A percentile compares a stretch with the other conserved stretches of the same genome.
Conservation (phyloP, 2,888 invertebrate genomes). For the Oxycera nigricornis region DNA sequence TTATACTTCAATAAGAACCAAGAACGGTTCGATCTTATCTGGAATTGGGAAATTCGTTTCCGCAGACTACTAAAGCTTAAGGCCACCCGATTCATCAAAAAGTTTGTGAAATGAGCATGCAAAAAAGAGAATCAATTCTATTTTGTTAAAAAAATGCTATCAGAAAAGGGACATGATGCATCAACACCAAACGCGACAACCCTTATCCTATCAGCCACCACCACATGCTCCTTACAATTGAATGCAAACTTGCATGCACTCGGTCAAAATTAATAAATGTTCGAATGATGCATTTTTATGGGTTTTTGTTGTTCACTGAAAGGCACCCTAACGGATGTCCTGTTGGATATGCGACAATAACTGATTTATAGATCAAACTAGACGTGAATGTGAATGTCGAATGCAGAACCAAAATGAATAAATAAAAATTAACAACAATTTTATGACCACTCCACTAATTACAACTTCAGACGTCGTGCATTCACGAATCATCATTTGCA, state of each 20-base stretch:
- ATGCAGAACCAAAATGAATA: constrained; percentile 4
- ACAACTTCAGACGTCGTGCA: neutral
- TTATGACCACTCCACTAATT: constrained; percentile 37
- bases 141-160: too few relatives aligned
- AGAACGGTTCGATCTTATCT: too few relatives aligned
- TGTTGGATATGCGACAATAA: constrained; percentile 43
- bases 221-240: neutral
- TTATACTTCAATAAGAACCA: too few relatives aligned
- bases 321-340: constrained; percentile 42
- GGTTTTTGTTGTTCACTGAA: constrained; percentile 58
- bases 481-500: constrained; percentile 2
- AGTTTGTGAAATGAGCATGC: too few relatives aligned
- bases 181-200: neutral
- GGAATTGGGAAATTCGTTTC: too few relatives aligned
- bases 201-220: neutral
- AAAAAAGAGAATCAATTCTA: too few relatives aligned
- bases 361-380: constrained; percentile 44
- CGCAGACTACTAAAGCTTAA: too few relatives aligned
- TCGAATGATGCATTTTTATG: constrained; percentile 61
- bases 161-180: too few relatives aligned
- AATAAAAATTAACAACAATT: constrained; percentile 17
- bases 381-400: neutral
- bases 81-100: too few relatives aligned
- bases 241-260: constrained; percentile 43
- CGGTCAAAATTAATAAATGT: constrained; percentile 48